Evolutionary conservation across 2,113 vertebrate genomes (phyloP).

Genomic region (Brachypteracias leptosomus): DNA sequence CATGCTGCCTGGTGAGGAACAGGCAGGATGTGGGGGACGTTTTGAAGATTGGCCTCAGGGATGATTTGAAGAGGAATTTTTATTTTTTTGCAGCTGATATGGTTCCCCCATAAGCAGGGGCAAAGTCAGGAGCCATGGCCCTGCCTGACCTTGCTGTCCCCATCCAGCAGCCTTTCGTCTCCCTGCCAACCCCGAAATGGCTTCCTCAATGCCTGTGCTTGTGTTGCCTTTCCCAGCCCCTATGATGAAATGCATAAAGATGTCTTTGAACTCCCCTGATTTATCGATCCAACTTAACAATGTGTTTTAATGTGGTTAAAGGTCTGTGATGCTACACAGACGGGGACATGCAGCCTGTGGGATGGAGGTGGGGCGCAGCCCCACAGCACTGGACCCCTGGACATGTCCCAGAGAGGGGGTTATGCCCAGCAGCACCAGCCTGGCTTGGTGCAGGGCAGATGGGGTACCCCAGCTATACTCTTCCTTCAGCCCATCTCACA

Average conservation of each 20-base stretch:
- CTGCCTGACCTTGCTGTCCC: not conserved
- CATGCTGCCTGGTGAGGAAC: not conserved
- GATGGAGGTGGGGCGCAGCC: not conserved
- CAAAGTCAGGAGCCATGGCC: not conserved
- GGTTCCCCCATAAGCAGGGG: not conserved
- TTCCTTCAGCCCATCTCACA: not conserved
- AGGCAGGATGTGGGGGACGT: rapidly evolving
- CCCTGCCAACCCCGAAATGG: not conserved
- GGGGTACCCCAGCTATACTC: not conserved
- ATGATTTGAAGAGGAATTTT: not conserved
- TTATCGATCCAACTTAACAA: not conserved
- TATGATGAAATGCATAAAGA: not conserved
- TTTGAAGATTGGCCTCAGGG: not conserved
- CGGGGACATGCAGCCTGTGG: rapidly evolving
- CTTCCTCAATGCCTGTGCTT: rapidly evolving
- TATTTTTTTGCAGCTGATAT: not conserved
- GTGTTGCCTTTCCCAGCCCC: not conserved
- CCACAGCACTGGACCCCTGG: not conserved
- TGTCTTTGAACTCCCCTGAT: not conserved
- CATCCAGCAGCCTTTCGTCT: not conserved
- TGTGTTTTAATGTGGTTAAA: not conserved
- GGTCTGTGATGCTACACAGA: not conserved
- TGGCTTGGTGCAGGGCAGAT: rapidly evolving
- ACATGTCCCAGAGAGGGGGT: not conserved
- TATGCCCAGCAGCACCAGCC: not conserved